A percentile compares a stretch with the other conserved stretches of the same genome.
Evolutionary conservation across 2,888 invertebrate species (phyloP).

Genomic region (Polydesmus complanatus): DNA sequence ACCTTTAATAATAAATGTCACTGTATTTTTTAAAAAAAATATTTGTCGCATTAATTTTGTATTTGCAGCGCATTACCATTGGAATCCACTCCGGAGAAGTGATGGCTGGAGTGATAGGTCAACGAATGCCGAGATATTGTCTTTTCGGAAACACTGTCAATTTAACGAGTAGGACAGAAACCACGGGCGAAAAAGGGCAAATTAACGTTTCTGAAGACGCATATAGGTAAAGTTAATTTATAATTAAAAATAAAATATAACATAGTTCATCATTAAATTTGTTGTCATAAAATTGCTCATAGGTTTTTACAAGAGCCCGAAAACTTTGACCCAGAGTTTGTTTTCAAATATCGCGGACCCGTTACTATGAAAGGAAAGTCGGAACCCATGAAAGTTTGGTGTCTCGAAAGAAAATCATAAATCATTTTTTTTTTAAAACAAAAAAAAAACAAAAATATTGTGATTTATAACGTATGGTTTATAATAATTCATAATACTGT

Average conservation of each 20-base stretch:
- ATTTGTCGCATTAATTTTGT: slow-evolving; percentile 7
- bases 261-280: no score
- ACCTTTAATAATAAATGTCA: no score
- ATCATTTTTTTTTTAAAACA: no score
- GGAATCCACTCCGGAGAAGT: slow-evolving; percentile 90
- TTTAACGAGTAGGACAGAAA: slow-evolving; percentile 81
- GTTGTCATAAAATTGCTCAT: no score
- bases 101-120: slow-evolving; percentile 86
- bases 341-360: slow-evolving; percentile 72
- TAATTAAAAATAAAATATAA: no score
- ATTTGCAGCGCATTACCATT: slow-evolving; percentile 69
- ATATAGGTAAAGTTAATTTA: slow-evolving; percentile 68
- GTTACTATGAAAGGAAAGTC: slow-evolving; percentile 86
- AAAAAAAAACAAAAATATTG: no score
- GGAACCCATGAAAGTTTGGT: slow-evolving; percentile 88
- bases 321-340: slow-evolving; percentile 69
- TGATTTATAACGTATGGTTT: no score
- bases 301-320: slow-evolving; percentile 66
- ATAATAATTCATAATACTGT: no score
- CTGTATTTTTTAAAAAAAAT: no score
- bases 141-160: slow-evolving; percentile 91
- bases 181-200: slow-evolving; percentile 72
- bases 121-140: slow-evolving; percentile 84
- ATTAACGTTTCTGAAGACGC: slow-evolving; percentile 88
- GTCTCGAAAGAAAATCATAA: slow-evolving; percentile 39